phyloP scores from a whole-genome alignment of 2,888 invertebrate genomes.

The Opisthograptis luteolata region DNA sequence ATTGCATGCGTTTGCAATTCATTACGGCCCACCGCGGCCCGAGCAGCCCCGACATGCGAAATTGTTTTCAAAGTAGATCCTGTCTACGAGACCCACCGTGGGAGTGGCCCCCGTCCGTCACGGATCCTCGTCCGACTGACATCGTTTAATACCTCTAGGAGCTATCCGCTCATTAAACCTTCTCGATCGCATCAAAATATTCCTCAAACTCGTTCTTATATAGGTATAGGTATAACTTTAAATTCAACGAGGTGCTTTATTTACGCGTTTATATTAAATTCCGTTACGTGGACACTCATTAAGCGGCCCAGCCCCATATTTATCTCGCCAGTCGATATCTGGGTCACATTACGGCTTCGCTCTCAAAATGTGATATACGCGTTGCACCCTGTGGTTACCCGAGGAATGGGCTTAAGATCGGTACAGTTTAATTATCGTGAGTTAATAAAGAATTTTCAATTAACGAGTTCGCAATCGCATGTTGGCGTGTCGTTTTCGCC shows the following conservation, averaged over 20 bases:
- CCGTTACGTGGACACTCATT: conserved; percentile 52
- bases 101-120: conserved; percentile 61
- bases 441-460: conserved; percentile 61
- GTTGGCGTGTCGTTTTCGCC: conserved; percentile 45
- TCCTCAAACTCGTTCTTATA: conserved; percentile 45
- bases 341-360: conserved; percentile 57
- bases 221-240: conserved; percentile 29
- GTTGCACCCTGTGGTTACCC: conserved; percentile 56
- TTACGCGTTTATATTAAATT: conserved; percentile 50
- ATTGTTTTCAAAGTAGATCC: conserved; percentile 75
- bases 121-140: conserved; percentile 63
- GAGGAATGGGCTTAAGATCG: conserved; percentile 48
- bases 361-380: conserved; percentile 51
- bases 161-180: conserved; percentile 41
- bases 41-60: conserved; percentile 63
- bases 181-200: conserved; percentile 36
- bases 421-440: conserved; percentile 55
- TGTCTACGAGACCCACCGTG: conserved; percentile 57
- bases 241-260: conserved; percentile 40
- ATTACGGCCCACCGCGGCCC: conserved; percentile 55
- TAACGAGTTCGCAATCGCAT: conserved; percentile 46
- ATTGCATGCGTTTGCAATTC: conserved; percentile 71
- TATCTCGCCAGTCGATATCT: conserved; percentile 54
- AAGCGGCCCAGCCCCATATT: conserved; percentile 43
- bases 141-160: conserved; percentile 56